Conservation (phyloP, 2,888 invertebrate species). For the Lithosia quadra region DNA sequence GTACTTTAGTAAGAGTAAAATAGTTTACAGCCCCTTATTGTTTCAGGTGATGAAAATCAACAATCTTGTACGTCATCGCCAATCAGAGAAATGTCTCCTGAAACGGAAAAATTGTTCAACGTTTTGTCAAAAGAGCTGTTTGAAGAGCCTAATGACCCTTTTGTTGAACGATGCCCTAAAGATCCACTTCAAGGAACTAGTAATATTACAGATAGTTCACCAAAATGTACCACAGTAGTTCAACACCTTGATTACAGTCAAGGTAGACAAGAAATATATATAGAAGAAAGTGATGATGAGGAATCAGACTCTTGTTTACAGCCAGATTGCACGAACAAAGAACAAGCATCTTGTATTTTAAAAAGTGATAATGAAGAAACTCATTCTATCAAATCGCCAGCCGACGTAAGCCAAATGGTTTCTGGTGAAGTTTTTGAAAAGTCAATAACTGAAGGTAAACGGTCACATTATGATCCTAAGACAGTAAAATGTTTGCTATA, state of each 20-base stretch:
- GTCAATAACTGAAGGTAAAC: too few relatives aligned
- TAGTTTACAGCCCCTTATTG: constrained; percentile 21
- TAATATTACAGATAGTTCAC: constrained; percentile 31
- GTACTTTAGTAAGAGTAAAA: too few relatives aligned
- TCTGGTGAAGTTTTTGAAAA: too few relatives aligned
- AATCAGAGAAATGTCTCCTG: constrained; percentile 32
- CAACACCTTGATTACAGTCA: constrained; percentile 27
- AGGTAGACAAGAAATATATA: constrained; percentile 27
- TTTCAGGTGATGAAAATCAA: constrained; percentile 31
- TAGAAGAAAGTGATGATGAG: constrained; percentile 29
- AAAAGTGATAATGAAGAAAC: constrained; percentile 25
- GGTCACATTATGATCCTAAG: too few relatives aligned
- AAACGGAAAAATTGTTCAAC: constrained; percentile 28
- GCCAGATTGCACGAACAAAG: constrained; percentile 28
- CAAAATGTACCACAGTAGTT: constrained; percentile 27
- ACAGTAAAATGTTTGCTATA: too few relatives aligned
- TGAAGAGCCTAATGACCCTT: constrained; percentile 28
- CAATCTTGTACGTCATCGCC: constrained; percentile 32
- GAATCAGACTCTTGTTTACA: constrained; percentile 29
- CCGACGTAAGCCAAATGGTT: too few relatives aligned
- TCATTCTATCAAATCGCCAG: too few relatives aligned
- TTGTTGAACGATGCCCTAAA: constrained; percentile 27
- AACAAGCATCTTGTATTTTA: constrained; percentile 29
- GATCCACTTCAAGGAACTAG: constrained; percentile 27
- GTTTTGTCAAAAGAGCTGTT: constrained; percentile 29